phyloP scores from a whole-genome alignment of 2,113 vertebrate species.

The Muscicapa adusta region DNA sequence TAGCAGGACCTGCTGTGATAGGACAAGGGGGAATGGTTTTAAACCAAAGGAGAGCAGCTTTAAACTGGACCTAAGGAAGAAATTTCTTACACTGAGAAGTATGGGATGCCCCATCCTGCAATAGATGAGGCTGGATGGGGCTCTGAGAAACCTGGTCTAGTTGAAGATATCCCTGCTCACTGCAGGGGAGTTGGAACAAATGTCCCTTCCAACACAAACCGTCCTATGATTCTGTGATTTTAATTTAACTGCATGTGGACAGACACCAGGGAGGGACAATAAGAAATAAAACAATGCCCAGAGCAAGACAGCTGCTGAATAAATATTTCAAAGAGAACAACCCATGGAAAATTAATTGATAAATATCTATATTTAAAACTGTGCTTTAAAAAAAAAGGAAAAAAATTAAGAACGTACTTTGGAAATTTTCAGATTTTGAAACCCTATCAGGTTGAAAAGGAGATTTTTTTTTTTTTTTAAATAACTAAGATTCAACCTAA shows the following conservation, averaged over 20 bases:
- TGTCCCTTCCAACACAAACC: background rate
- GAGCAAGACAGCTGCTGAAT: background rate
- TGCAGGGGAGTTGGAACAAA: background rate
- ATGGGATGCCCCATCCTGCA: background rate
- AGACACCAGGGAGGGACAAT: background rate
- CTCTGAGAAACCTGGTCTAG: background rate
- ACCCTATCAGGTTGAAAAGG: background rate
- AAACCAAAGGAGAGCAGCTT: background rate
- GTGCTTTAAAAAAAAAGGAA: background rate
- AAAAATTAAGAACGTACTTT: background rate
- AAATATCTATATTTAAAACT: background rate
- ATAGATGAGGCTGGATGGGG: background rate
- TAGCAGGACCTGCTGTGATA: background rate
- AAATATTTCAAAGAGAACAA: background rate
- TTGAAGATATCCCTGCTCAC: background rate
- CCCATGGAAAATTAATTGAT: background rate
- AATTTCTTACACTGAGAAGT: background rate
- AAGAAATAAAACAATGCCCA: background rate
- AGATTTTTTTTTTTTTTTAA: too few relatives aligned
- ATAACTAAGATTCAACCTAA: background rate
- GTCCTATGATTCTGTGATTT: background rate
- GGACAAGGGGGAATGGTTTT: background rate
- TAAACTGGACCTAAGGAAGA: background rate
- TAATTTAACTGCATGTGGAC: background rate
- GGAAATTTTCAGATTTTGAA: background rate